Base-by-base conservation (phyloP, 2,113 vertebrate species). In the Dipodomys stephensi region DNA sequence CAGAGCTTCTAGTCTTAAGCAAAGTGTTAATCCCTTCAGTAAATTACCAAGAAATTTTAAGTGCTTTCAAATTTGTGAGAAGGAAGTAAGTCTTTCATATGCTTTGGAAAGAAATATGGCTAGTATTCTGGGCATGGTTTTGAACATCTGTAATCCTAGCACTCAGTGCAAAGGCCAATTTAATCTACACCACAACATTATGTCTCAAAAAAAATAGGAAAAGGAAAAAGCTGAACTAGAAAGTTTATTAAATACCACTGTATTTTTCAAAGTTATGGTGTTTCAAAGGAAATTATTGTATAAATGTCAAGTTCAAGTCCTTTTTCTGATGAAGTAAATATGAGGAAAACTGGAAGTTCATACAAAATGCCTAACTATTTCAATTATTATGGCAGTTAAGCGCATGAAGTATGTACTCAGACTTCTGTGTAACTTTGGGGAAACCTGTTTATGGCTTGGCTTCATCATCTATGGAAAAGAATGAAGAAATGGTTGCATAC, bases 41-140 rank as follows among this genome's bases (percentile, higher is more conserved):
- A 87, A 94, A 90, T 69, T 92, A 86, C 35, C 19, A 90, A 82
- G 25, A 10, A 68, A 83, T 92, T 96, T 88, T 82, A 74, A 89
- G 76, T 80, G 92, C 90, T 92, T 72, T 95, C 60, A 91, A 83
- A 91, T 85, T 22, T 90, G 46, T 74, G 25, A 82, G 25, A 22
- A 6, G 35, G 74, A 0, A 71, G 83, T 32, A 49, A 88, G 79
- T 8, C 18, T 60, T 92, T 35, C n/a, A 19, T 57, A 93, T 39
- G 53, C 74, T 74, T 83, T 78, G 87, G 25, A 93, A 95, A 95
- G 32, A 83, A 94, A 39, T 39, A 78, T 35, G 44, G n/a, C 10
- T 94, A 71, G 46, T 69, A 1, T 32, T 68, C 30, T 28, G 15
- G 44, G 3, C 30, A 13, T 44, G 16, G 22, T 35, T 68, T 15